Conservation (phyloP, 2,888 invertebrate species). For the Ernsta delagoae region DNA sequence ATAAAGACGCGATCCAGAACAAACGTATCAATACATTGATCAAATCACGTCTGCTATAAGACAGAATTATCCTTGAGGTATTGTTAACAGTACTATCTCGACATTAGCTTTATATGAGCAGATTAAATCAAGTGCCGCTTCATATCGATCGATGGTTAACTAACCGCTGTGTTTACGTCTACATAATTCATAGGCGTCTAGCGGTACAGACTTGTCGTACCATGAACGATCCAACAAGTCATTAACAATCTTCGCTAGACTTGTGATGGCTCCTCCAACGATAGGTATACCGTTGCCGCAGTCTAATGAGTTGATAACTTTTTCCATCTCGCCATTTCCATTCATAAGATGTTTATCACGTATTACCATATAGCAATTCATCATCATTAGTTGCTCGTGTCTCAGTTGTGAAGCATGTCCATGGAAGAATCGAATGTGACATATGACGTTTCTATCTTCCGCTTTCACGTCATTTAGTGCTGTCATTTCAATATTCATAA, state of each 20-base stretch:
- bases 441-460: too few species aligned
- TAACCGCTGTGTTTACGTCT: slow-evolving; percentile 47
- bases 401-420: slow-evolving; percentile 18
- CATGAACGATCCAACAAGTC: slow-evolving; percentile 23
- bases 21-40: slow-evolving; percentile 36
- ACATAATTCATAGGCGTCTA: slow-evolving; percentile 41
- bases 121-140: slow-evolving; percentile 68
- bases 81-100: slow-evolving; percentile 62
- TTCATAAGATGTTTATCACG: neutral
- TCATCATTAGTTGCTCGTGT: slow-evolving; percentile 8
- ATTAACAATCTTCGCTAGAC: slow-evolving; percentile 8
- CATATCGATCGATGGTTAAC: slow-evolving; percentile 65
- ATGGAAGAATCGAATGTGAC: slow-evolving; percentile 37
- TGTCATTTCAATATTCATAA: too few species aligned
- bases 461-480: too few species aligned
- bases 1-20: slow-evolving; percentile 27
- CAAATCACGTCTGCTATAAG: slow-evolving; percentile 44
- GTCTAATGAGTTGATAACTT: neutral
- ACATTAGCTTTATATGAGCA: slow-evolving; percentile 60
- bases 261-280: neutral
- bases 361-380: neutral
- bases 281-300: neutral
- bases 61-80: slow-evolving; percentile 64
- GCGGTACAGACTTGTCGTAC: slow-evolving; percentile 36
- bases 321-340: neutral